These are phyloP conservation scores for Aramus guarauna DNA, from an alignment of 2,113 vertebrate species.

Conservation along the genomic window DNA sequence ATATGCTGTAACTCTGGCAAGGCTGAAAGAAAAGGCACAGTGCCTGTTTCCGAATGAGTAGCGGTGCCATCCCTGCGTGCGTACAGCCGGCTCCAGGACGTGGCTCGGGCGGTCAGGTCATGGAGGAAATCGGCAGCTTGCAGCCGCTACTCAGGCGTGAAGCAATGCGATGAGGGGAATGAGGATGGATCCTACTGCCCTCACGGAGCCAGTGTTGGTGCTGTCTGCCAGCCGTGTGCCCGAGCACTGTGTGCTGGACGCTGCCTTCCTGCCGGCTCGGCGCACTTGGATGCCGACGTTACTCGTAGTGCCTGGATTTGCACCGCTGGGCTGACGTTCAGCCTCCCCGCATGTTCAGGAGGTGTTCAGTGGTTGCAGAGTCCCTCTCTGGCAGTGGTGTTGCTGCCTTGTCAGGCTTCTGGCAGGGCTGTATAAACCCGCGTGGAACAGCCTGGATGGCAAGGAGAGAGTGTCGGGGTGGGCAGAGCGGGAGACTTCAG, in stretches of 20 bases:
- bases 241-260: fast-evolving
- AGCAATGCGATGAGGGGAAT: background rate
- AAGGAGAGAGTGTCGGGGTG: background rate
- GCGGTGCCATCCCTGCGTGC: background rate
- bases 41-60: background rate
- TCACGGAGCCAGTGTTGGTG: background rate
- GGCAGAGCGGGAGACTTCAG: background rate
- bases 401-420: background rate
- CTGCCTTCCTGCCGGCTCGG: background rate
- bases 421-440: background rate
- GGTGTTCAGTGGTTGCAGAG: background rate
- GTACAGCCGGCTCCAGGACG: fast-evolving
- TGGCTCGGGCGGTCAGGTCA: fast-evolving
- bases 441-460: background rate
- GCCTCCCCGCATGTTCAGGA: background rate
- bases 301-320: background rate
- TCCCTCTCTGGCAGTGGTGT: background rate
- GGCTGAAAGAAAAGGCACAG: background rate
- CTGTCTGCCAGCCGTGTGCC: background rate
- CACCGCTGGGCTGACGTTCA: background rate
- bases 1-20: background rate
- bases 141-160: background rate
- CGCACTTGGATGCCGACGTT: background rate
- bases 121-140: background rate
- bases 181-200: background rate